Conservation (phyloP, 35 echinoderm and acorn worm genomes). For the Apostichopus californicus region DNA sequence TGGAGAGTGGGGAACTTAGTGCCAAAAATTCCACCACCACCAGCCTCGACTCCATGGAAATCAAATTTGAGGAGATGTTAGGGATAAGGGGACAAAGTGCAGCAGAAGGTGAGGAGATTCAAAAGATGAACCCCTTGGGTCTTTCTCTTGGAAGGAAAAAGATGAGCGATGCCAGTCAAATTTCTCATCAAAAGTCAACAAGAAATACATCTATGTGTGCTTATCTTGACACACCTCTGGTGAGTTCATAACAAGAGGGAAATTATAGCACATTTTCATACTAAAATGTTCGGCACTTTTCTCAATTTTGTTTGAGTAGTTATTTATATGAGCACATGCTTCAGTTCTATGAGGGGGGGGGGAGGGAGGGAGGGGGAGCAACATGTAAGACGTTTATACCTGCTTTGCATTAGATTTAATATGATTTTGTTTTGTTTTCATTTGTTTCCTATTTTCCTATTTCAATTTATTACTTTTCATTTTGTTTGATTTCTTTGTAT, state of each 20-base stretch:
- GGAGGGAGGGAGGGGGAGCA: too few species aligned
- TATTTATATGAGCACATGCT: neutral
- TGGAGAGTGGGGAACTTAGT: slow-evolving; percentile 31
- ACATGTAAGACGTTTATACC: too few species aligned
- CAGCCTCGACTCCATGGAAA: slow-evolving; percentile 64
- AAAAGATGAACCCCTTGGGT: slow-evolving; percentile 3
- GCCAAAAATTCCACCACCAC: neutral
- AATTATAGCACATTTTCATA: too few species aligned
- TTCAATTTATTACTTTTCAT: too few species aligned
- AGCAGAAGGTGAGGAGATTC: neutral
- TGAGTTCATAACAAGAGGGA: neutral
- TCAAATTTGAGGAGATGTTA: slow-evolving; percentile 63
- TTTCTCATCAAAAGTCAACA: slow-evolving; percentile 55
- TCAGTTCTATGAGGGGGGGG: too few species aligned
- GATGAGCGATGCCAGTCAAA: slow-evolving; percentile 59
- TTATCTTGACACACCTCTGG: too few species aligned
- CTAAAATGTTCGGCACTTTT: too few species aligned
- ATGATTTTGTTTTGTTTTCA: too few species aligned
- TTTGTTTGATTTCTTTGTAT: neutral
- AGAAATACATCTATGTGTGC: slow-evolving; percentile 81
- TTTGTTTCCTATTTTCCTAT: too few species aligned
- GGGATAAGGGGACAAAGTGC: slow-evolving; percentile 7
- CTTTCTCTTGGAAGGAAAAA: slow-evolving; percentile 59
- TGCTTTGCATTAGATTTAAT: too few species aligned
- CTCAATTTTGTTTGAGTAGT: too few species aligned